These are phyloP conservation scores for Polymixis flavicincta DNA, from an alignment of 2,888 invertebrate genomes.

Conservation along the genomic window DNA sequence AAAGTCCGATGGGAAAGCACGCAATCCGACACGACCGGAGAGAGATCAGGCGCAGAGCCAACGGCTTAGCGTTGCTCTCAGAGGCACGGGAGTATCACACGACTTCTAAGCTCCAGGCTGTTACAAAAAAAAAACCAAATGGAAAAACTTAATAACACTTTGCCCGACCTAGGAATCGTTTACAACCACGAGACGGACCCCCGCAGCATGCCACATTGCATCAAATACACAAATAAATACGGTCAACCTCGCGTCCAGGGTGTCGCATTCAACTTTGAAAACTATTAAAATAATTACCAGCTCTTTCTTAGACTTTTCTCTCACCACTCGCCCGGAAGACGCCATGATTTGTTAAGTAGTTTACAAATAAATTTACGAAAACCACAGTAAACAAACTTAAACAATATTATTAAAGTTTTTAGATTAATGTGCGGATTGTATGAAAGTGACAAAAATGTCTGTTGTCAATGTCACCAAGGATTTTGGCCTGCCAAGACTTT, in stretches of 20 bases:
- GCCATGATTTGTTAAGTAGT: slow-evolving; percentile 33
- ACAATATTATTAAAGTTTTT: background rate
- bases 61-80: too few species aligned
- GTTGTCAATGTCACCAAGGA: slow-evolving; percentile 7
- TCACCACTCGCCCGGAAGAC: background rate
- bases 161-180: too few species aligned
- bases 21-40: too few species aligned
- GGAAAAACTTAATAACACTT: too few species aligned
- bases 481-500: background rate
- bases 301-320: slow-evolving; percentile 25
- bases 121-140: too few species aligned
- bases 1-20: too few species aligned
- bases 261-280: background rate
- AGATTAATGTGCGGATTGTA: slow-evolving; percentile 1
- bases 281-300: slow-evolving; percentile 24
- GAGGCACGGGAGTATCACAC: too few species aligned
- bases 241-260: background rate
- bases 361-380: slow-evolving; percentile 27
- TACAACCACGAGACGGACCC: too few species aligned
- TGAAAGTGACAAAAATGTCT: slow-evolving; percentile 4
- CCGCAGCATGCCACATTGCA: background rate
- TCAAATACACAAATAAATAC: background rate
- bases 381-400: slow-evolving; percentile 7
- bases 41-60: too few species aligned
- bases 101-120: too few species aligned